Conservation (phyloP, 2,888 invertebrate genomes). For the Rutpela maculata region DNA sequence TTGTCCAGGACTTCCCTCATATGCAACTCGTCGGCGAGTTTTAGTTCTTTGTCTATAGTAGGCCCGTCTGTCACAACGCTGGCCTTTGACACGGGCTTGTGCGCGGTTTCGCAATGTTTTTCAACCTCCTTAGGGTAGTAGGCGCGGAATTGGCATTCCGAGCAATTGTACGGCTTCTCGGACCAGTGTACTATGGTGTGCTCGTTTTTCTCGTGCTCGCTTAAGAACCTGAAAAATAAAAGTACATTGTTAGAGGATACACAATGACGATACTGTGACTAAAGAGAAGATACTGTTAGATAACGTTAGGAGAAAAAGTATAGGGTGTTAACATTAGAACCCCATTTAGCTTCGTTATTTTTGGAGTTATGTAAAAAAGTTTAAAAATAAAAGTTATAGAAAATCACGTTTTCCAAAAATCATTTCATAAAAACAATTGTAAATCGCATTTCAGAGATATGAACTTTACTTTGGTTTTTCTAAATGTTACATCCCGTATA, state of each 20-base stretch:
- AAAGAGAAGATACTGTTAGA: no score
- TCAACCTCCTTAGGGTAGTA: slow-evolving; percentile 61
- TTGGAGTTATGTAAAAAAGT: no score
- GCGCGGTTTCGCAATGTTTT: slow-evolving; percentile 63
- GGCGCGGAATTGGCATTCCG: slow-evolving; percentile 70
- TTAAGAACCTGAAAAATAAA: slow-evolving; percentile 54
- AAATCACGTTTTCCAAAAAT: no score
- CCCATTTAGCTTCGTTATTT: no score
- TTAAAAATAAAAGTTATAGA: no score
- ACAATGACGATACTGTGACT: no score
- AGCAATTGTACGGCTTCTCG: slow-evolving; percentile 73
- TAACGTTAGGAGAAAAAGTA: no score
- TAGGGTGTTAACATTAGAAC: no score
- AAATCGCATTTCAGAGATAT: no score
- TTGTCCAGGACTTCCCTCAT: background rate
- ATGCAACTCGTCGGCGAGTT: slow-evolving; percentile 18
- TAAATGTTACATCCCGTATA: no score
- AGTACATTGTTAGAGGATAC: background rate
- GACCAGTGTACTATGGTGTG: slow-evolving; percentile 75
- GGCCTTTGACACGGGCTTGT: slow-evolving; percentile 35
- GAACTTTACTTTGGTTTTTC: no score
- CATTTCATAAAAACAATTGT: no score
- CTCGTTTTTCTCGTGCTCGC: slow-evolving; percentile 65
- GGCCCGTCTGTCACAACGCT: slow-evolving; percentile 49
- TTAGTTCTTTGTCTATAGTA: slow-evolving; percentile 42